Evolutionary conservation across 1,140 invertebrate species (phyloP).

Genomic region (Centruroides vittatus): DNA sequence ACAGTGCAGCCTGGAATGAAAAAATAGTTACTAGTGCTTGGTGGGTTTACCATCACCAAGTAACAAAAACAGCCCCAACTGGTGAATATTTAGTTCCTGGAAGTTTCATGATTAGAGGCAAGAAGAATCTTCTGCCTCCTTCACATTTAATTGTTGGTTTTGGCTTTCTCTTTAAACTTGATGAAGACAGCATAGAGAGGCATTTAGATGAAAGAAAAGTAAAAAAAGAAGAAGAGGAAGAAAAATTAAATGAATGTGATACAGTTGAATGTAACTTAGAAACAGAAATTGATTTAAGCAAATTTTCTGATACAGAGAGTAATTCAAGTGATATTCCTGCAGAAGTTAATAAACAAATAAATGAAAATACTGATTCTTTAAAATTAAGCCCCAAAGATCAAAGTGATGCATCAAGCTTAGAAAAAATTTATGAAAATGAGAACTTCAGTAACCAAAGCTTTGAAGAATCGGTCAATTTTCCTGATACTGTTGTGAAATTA

Average conservation of each 20-base stretch:
- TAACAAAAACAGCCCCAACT: conserved; percentile 94
- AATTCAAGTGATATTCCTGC: conserved; percentile 4
- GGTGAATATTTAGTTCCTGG: conserved; percentile 92
- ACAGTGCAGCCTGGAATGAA: conserved; percentile 92
- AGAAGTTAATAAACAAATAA: conserved; percentile 16
- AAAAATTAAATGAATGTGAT: conserved; percentile 4
- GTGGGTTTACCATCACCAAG: conserved; percentile 79
- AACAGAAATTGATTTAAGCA: conserved; percentile 5
- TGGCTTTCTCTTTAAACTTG: conserved; percentile 79
- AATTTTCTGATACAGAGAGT: conserved; percentile 1
- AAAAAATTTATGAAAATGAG: too few species aligned
- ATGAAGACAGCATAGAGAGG: conserved; percentile 33
- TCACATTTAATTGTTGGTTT: conserved; percentile 84
- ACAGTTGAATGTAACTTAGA: conserved; percentile 11
- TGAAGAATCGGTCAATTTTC: conserved; percentile 27
- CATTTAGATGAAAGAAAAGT: conserved; percentile 32
- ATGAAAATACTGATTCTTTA: background rate
- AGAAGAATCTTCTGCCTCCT: conserved; percentile 92
- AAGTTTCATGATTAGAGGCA: conserved; percentile 97
- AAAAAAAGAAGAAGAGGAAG: conserved; percentile 11
- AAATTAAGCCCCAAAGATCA: too few species aligned
- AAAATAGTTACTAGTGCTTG: conserved; percentile 89
- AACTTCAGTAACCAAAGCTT: background rate
- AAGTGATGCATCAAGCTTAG: too few species aligned
- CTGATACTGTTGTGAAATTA: conserved; percentile 38